Evolutionary conservation across 2,888 invertebrate species (phyloP), one percentile per base, ranked within the genome.

Genomic region (Ophonus ardosiacus): DNA sequence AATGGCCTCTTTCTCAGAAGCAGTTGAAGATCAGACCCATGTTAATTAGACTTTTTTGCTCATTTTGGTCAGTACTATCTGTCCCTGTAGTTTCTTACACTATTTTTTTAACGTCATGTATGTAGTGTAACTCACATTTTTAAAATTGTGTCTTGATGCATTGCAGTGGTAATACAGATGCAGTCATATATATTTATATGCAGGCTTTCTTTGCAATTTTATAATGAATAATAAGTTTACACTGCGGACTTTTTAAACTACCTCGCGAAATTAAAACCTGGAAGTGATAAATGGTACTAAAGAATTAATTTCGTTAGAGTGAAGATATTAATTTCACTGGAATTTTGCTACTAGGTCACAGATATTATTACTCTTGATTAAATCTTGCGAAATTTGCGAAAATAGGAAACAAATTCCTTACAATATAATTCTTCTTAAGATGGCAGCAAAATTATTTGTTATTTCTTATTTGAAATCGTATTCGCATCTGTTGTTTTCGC

Each of bases 211-310:
- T 61, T 31, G 79, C 79, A 80, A 80, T 80, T 80, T 80, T 24
- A 59, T 80, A 80, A 80, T 80, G 79, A 80, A 80, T 74, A 74
- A 74, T 80, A 80, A 80, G 79, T 80, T 59, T 31, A 79, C 79
- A 80, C 57, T 61, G 61, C 59, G 59, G 57, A 80, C 61, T 80
- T 78, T 78, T 31, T 24, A 78, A 78, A 78, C 59, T 38, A 61
- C 38, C 78, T 78, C 78, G 57, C 59, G 18, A 80, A 80, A 80
- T 80, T 80, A 80, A 57, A 57, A 43, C 18, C 51, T 74, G 56
- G 24, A 15, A n/a, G 61, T 80, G 79, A 80, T 38, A 59, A 59
- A 80, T 80, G 57, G 79, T 24, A 31, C 59, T 7, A 17, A 38
- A 80, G 79, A 80, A 80, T 80, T 59, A 80, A 80, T 61, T 59